Evolutionary conservation across 2,797 vertebrate genomes (phyloP).

Genomic region (Argyrosomus regius): DNA sequence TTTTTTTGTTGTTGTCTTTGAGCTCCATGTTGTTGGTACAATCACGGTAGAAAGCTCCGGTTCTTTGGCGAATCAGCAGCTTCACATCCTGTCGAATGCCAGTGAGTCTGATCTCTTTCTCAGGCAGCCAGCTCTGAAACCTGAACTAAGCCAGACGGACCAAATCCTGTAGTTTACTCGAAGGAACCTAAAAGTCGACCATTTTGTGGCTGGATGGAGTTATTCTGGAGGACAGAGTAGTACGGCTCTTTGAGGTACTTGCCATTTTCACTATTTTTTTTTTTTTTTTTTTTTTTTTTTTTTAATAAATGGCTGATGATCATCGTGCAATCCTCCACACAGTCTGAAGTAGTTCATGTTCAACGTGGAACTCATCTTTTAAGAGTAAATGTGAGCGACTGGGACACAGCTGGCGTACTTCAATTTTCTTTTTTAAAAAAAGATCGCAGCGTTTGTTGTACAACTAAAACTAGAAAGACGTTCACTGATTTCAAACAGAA

Average conservation of each 20-base stretch:
- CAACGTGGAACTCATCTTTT: constrained; percentile 53
- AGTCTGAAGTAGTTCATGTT: constrained; percentile 53
- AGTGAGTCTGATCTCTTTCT: constrained; percentile 55
- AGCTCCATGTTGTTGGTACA: constrained; percentile 40
- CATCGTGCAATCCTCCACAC: constrained; percentile 50
- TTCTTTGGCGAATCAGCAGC: neutral
- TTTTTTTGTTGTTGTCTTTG: neutral
- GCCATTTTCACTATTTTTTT: constrained; percentile 19
- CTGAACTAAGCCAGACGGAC: constrained; percentile 69
- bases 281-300: constrained; percentile 14
- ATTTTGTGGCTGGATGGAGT: constrained; percentile 29
- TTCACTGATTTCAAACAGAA: constrained; percentile 47
- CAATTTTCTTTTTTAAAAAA: constrained; percentile 51
- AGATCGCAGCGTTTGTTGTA: constrained; percentile 49
- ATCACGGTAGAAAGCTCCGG: constrained; percentile 13
- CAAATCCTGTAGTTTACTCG: constrained; percentile 71
- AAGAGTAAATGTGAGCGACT: constrained; percentile 52
- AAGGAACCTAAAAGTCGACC: constrained; percentile 32
- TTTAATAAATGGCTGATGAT: constrained; percentile 30
- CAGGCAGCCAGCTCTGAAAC: constrained; percentile 61
- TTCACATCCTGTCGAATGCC: constrained; percentile 29
- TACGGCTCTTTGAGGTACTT: constrained; percentile 54
- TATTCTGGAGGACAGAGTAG: constrained; percentile 28
- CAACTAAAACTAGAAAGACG: constrained; percentile 35
- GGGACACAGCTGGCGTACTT: constrained; percentile 53